Base-by-base conservation (phyloP, 2,797 vertebrate species). In the Notamacropus eugenii region DNA sequence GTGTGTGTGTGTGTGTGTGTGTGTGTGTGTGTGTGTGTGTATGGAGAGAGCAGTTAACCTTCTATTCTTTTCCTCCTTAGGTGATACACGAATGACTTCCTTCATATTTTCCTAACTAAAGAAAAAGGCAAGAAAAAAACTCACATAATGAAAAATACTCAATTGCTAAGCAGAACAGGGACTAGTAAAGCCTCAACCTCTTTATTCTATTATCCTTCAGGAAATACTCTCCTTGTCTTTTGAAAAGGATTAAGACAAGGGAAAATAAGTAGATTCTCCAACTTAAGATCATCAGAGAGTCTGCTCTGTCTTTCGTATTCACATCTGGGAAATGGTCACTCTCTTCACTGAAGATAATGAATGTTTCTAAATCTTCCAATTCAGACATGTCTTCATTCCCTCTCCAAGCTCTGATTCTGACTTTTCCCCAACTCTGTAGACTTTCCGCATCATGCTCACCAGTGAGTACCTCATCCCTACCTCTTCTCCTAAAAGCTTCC, bases 161-260 rank as follows among this genome's bases (percentile, higher is more conserved):
- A 95, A 92, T 96, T 95, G 93, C 95, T 96, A 93, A 95, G 57
- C 90, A 57, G 67, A 96, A 62, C 93, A 67, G 90, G 95, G 91
- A 46, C 56, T 92, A 97, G 94, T 91, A 95, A 95, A 97, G 95
- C 50, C 92, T 90, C 57, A 62, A 0, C 67, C 54, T 82, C 22
- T 74, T 74, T 4, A 82, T 96, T 96, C 97, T 96, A 95, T 96
- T 90, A 95, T 93, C 58, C 92, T 97, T 94, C 92, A 67, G 97
- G 92, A 98, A 97, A 95, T 92, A 96, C 93, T 96, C 97, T 96
- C 96, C 97, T 97, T 97, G 97, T 98, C 96, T 93, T 93, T 96
- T 97, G 96, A 95, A 96, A 97, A 96, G 93, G 96, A 95, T 95
- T 96, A 95, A 95, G 94, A 95, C 93, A 94, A 95, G 6, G 6